Evolutionary conservation across 1,140 invertebrate genomes (phyloP).

Genomic region (Andricus grossulariae): DNA sequence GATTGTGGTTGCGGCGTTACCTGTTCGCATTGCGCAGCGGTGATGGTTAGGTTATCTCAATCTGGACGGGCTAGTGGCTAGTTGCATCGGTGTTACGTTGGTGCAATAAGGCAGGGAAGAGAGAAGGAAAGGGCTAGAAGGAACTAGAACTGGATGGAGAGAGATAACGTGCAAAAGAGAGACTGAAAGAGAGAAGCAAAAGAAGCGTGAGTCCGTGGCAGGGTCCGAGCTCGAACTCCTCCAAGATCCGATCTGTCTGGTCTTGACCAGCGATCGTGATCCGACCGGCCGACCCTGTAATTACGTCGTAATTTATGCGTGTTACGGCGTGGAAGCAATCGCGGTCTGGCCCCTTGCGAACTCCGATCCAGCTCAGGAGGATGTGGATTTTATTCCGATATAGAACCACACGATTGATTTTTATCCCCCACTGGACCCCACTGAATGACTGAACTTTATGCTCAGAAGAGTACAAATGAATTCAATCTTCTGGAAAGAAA

Average conservation of each 20-base stretch:
- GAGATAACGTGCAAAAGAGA: slow-evolving; percentile 25
- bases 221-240: slow-evolving; percentile 41
- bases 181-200: not conserved
- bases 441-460: not conserved
- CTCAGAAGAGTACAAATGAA: not conserved
- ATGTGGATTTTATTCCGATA: slow-evolving; percentile 58
- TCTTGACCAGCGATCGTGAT: slow-evolving; percentile 66
- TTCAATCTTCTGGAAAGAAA: not conserved
- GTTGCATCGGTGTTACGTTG: slow-evolving; percentile 31
- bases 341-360: slow-evolving; percentile 34
- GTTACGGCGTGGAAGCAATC: slow-evolving; percentile 62
- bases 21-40: slow-evolving; percentile 38
- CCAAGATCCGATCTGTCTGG: slow-evolving; percentile 63
- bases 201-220: slow-evolving; percentile 4
- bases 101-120: slow-evolving; percentile 20
- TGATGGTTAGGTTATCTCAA: slow-evolving; percentile 50
- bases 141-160: slow-evolving; percentile 5
- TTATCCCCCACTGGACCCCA: slow-evolving; percentile 25
- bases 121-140: slow-evolving; percentile 32
- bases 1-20: slow-evolving; percentile 53
- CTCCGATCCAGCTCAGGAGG: slow-evolving; percentile 41
- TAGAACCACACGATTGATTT: slow-evolving; percentile 56
- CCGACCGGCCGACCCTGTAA: slow-evolving; percentile 65
- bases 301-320: slow-evolving; percentile 74
- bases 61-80: slow-evolving; percentile 35